Evolutionary conservation across 2,797 vertebrate species (phyloP), one percentile per base, ranked within the genome.

Genomic region (Gallirallus australis): DNA sequence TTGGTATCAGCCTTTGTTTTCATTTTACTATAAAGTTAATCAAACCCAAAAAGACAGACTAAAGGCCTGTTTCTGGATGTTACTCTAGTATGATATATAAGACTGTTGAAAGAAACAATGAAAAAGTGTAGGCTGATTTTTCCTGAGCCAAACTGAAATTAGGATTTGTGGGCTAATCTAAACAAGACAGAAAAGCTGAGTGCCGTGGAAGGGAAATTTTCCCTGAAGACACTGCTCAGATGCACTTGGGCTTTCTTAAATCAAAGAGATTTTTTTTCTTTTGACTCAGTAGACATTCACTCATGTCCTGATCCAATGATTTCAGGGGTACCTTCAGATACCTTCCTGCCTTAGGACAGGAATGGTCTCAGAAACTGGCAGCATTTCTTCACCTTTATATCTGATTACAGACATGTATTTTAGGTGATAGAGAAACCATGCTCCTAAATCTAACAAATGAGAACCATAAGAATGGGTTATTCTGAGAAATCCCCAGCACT

Each of bases 121-220:
- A 54, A 59, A 66, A 93, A 72, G 65, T 54, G 13, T 52, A 53
- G 23, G 4, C n/a, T 92, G 33, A 5, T 71, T 89, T 91, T 90
- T 91, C 72, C 45, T 27, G n/a, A 85, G 4, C 56, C 68, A 79
- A 75, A 21, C 5, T 37, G 61, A 88, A 85, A 82, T 76, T 72
- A 33, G n/a, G 47, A 83, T 94, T 83, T 94, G 35, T 75, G 45
- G 39, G 14, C 47, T 94, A 83, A 90, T 56, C 57, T 90, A 79
- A 94, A 72, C 16, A 86, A 90, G 20, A 48, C 23, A 89, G 42
- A 83, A 25, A 70, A 73, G 24, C 11, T 73, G 39, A 86, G 31
- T 57, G 35, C 11, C 28, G 9, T 37, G 24, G 40, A 91, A 78
- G 35, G n/a, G 52, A 90, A 89, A 73, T 53, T 81, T 84, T 14